Evolutionary conservation across 2,888 invertebrate species (phyloP).

Genomic region (Dioctria rufipes): DNA sequence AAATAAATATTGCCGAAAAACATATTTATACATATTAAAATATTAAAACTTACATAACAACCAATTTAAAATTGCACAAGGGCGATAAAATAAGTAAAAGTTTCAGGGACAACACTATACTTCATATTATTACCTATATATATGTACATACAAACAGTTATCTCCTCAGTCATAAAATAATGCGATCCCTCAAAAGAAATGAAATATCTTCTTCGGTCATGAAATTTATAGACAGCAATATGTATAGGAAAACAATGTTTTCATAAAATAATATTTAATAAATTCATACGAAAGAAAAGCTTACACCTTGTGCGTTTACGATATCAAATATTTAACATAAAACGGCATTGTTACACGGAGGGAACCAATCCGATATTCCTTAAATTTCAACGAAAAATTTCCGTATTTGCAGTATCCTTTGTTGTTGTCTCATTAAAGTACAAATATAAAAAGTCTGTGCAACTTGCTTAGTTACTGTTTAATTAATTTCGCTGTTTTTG

Average conservation of each 20-base stretch:
- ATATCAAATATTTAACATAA: conserved; percentile 44
- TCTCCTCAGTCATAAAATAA: too few species aligned
- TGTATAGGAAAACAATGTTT: conserved; percentile 24
- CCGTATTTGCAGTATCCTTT: conserved; percentile 10
- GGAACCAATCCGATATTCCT: neutral
- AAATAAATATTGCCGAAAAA: too few species aligned
- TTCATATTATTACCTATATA: too few species aligned
- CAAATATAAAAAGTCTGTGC: conserved; percentile 55
- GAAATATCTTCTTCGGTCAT: too few species aligned
- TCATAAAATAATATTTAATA: conserved; percentile 48
- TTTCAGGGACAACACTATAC: too few species aligned
- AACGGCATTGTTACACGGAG: conserved; percentile 44
- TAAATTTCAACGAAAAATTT: conserved; percentile 17
- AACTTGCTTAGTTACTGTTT: conserved; percentile 41
- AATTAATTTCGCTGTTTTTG: conserved; percentile 21
- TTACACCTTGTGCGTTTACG: conserved; percentile 51
- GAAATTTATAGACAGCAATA: too few species aligned
- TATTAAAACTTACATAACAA: too few species aligned
- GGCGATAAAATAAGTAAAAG: too few species aligned
- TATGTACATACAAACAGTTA: too few species aligned
- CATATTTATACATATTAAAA: too few species aligned
- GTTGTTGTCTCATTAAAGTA: conserved; percentile 50
- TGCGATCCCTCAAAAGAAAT: too few species aligned
- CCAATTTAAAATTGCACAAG: too few species aligned
- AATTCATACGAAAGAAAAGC: conserved; percentile 48